Base-by-base conservation (phyloP, 2,797 vertebrate genomes). In the Borostomias antarcticus region DNA sequence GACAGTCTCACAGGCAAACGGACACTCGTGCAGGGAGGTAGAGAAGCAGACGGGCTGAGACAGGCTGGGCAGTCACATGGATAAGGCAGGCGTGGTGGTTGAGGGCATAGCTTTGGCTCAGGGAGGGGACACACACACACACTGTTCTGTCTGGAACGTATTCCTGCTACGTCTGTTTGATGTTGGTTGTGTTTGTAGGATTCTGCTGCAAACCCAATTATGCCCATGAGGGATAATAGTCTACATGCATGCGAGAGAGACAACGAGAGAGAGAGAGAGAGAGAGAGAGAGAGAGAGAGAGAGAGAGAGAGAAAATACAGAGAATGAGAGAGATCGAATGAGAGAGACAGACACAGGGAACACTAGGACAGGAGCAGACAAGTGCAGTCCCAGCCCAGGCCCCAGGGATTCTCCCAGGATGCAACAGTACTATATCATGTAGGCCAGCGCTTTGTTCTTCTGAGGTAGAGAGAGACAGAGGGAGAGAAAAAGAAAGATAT, bases 321-420 rank as follows among this genome's bases (percentile, higher is more conserved):
- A 78, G 19, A 58, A 23, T 32, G 57, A 32, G 47, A 64, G 62
- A n/a, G n/a, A n/a, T n/a, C n/a, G n/a, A n/a, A n/a, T n/a, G n/a
- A n/a, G n/a, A n/a, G n/a, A n/a, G n/a, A n/a, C n/a, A n/a, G n/a
- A n/a, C n/a, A n/a, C n/a, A n/a, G n/a, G n/a, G n/a, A 71, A 19
- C 74, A 76, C 69, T 50, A 0, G 76, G 72, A 86, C 80, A 79
- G 11, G 75, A 82, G 63, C 66, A 29, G 68, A 56, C 56, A 5
- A 35, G 54, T 21, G 35, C 29, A 58, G 23, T 30, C 52, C 29
- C 29, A 54, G 35, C 48, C 35, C 37, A 32, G 21, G 64, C 58
- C 63, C 63, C 26, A 28, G 62, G 48, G 59, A 58, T 58, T 52
- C 48, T 40, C 60, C 53, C 52, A 40, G 48, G 37, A 51, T 40